Conservation (phyloP, 2,113 vertebrate species). For the Silurus glanis region DNA sequence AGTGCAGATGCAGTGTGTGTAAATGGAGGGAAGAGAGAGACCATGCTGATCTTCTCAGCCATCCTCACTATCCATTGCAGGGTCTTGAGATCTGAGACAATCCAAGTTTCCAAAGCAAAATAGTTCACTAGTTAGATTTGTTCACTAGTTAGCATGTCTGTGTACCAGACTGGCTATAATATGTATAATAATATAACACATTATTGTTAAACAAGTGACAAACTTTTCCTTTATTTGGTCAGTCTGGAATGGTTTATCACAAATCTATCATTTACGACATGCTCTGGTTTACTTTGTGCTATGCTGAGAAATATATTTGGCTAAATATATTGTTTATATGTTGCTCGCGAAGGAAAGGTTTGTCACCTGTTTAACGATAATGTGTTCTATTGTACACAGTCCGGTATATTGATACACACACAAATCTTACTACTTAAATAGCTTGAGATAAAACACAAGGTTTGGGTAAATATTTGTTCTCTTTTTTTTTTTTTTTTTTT, state of each 20-base stretch:
- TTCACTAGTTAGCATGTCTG: too few relatives aligned
- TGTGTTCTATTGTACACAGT: neutral
- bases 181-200: too few relatives aligned
- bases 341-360: neutral
- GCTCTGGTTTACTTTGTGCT: neutral
- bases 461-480: neutral
- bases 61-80: too few relatives aligned
- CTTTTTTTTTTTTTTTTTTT: neutral
- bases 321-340: neutral
- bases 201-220: too few relatives aligned
- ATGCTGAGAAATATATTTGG: neutral
- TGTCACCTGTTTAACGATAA: neutral
- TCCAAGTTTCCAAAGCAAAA: too few relatives aligned
- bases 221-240: neutral
- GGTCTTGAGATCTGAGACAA: too few relatives aligned
- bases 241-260: neutral
- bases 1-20: too few relatives aligned
- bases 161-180: too few relatives aligned
- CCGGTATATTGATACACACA: neutral
- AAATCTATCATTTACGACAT: neutral
- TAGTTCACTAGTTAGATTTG: too few relatives aligned
- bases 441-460: neutral
- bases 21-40: too few relatives aligned
- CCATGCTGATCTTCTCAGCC: too few relatives aligned
- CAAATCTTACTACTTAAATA: neutral